Evolutionary conservation across 2,888 invertebrate species (phyloP), one percentile per base, ranked within the genome.

Genomic region (Coecobrya sp.): DNA sequence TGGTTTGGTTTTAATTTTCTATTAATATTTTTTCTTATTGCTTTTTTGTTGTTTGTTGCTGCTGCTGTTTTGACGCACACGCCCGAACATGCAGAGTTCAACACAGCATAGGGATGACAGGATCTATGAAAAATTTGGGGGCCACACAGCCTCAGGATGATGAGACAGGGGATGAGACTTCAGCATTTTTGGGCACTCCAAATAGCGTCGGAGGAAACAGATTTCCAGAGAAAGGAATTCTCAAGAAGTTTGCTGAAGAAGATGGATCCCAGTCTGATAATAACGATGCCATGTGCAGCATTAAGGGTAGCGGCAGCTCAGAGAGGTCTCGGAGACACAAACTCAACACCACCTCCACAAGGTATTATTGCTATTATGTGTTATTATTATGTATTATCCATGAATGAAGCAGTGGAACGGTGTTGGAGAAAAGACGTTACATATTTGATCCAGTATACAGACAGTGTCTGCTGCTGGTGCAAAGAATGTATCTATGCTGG

Each of bases 211-310:
- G 92, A 89, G 93, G 88, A 90, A 92, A 93, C 92, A 89, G 90
- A 86, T 94, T 97, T 95, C 98, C 98, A 95, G 98, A 98, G 96
- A 98, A 98, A 96, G 98, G 98, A 92, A 98, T 98, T 96, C 97
- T 98, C 95, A 98, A 98, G 97, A 98, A 98, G 96, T 95, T 93
- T 93, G 92, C 93, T 91, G 94, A 94, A 89, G 94, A 94, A 79
- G 94, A 94, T 94, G 95, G 94, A 91, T 94, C 94, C 92, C 93
- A 95, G 89, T 95, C 95, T 89, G 95, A 95, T 94, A 95, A 95
- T 94, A 95, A 95, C 92, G 95, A 95, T 87, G 95, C 95, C 86
- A 95, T 96, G 89, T 95, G 95, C 98, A 96, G 98, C 98, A n/a
- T 96, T 99, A 95, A 97, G 98, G 95, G 98, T 97, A 94, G 98